Evolutionary conservation across 2,888 invertebrate genomes (phyloP), one percentile per base, ranked within the genome.

Genomic region (Oxyscelio sp.): DNA sequence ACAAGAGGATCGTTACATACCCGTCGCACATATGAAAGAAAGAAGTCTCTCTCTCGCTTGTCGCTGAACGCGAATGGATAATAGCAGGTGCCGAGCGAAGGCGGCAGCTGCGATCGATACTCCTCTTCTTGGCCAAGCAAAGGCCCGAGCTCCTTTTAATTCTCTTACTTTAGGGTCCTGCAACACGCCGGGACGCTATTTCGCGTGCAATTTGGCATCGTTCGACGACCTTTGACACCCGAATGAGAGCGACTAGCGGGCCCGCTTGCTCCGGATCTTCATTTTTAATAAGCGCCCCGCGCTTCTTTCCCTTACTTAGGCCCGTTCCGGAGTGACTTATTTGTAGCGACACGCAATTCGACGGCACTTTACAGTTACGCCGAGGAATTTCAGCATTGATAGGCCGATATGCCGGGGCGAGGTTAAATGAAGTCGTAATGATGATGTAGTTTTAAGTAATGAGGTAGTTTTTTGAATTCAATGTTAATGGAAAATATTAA

Each of bases 31-130:
- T 83, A 81, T 85, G 83, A 88, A 91, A 90, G 89, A 90, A 91
- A 88, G 87, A 89, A 89, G 89, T 85, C 34, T 34, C 34, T 34
- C 34, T 9, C 9, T 4, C 80, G 83, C 81, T 85, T 83, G 89
- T 90, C 89, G 90, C 86, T 87, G 89, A 87, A 90, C 88, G 90
- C 90, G 89, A 90, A 90, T 89, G 90, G 90, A 90, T 91, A 92
- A 93, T 92, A 92, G 94, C 93, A 94, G 94, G 94, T 93, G 93
- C 92, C 88, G 87, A 90, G 91, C 91, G 92, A 90, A 89, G 88
- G 85, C 89, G 92, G 92, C 93, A 93, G 93, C 92, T 93, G 93
- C 92, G 92, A 91, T 91, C 92, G 91, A 91, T 92, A 91, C 91
- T 91, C 92, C 59, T 84, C 86, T 92, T 90, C n/a, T n/a, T n/a